These are phyloP conservation scores for Alectoris magna DNA, from an alignment of 2,797 vertebrate genomes.

Conservation along the genomic window DNA sequence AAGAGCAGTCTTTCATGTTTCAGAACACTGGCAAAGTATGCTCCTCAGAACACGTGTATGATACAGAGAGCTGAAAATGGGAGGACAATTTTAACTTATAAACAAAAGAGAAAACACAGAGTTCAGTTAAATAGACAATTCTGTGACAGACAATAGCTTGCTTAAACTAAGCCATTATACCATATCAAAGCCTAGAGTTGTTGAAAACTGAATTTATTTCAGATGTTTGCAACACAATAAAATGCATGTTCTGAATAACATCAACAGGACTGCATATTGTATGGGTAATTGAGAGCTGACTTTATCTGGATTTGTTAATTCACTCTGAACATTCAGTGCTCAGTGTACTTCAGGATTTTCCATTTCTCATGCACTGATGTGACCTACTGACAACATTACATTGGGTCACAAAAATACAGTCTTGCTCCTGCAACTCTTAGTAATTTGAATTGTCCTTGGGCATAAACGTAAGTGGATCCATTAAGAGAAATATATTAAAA, in stretches of 20 bases:
- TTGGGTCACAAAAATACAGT: not conserved
- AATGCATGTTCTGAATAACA: not conserved
- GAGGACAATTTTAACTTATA: not conserved
- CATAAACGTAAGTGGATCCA: not conserved
- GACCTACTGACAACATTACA: not conserved
- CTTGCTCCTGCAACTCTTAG: not conserved
- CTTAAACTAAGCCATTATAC: not conserved
- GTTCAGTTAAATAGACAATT: not conserved
- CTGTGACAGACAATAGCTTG: not conserved
- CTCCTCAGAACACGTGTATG: not conserved
- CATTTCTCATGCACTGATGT: not conserved
- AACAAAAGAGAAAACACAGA: not conserved
- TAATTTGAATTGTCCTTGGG: not conserved
- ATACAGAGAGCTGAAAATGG: not conserved
- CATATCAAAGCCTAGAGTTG: not conserved
- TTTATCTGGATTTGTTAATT: not conserved
- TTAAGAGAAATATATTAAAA: too few relatives aligned
- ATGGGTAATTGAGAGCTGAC: not conserved
- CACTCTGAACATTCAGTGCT: conserved; percentile 2
- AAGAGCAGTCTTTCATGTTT: not conserved
- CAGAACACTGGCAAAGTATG: not conserved
- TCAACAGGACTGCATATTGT: not conserved
- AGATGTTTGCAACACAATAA: not conserved
- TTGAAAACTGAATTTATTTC: not conserved
- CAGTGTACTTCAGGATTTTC: not conserved